Conservation (phyloP, 2,888 invertebrate species). For the Mesochorus sp. region DNA sequence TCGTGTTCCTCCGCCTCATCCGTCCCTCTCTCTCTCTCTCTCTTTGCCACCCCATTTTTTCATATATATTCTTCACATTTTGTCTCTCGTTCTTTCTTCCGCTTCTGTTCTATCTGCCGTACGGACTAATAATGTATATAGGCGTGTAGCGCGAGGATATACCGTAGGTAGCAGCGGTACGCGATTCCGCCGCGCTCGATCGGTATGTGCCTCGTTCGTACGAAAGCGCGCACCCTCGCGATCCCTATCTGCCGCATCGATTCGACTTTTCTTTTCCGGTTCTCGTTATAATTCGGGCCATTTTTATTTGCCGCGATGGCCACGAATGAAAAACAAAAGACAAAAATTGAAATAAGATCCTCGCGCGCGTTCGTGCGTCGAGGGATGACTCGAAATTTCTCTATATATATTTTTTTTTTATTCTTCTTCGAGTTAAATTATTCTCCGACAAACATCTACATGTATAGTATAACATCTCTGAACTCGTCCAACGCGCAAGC, state of each 20-base stretch:
- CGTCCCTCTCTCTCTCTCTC: slow-evolving; percentile 32
- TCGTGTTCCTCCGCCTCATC: slow-evolving; percentile 68
- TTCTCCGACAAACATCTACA: neutral
- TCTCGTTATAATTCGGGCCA: slow-evolving; percentile 15
- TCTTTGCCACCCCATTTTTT: slow-evolving; percentile 36
- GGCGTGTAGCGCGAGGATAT: neutral
- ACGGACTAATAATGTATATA: neutral
- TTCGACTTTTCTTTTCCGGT: slow-evolving; percentile 8
- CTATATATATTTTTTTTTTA: neutral
- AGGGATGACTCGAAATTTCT: too few species aligned
- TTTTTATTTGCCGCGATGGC: neutral
- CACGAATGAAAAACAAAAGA: too few species aligned
- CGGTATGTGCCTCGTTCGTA: slow-evolving; percentile 45
- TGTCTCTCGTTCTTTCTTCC: slow-evolving; percentile 14
- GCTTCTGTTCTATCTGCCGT: neutral
- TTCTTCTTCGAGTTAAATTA: neutral
- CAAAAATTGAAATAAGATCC: slow-evolving; percentile 6
- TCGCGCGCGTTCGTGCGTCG: neutral
- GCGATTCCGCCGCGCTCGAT: slow-evolving; percentile 7
- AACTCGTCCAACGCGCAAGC: neutral
- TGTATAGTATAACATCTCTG: neutral
- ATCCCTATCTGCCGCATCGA: slow-evolving; percentile 50
- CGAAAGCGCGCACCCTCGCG: neutral
- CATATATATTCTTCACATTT: slow-evolving; percentile 38
- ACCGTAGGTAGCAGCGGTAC: too few species aligned